Conservation (phyloP, 1,140 invertebrate genomes). For the silkworm (Bombyx mori) region ASM3026992v2 NC_085131.1:11314001-11314500, state of each 20-base stretch:
- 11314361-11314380: neutral
- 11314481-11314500: too few species aligned
- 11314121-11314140: neutral
- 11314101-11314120: too few species aligned
- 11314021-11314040: too few species aligned
- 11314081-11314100: too few species aligned
- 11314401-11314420: neutral
- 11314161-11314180: conserved; percentile 7
- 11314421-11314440: too few species aligned
- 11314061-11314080: too few species aligned
- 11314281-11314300: conserved; percentile 8
- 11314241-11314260: conserved; percentile 39
- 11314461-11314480: too few species aligned
- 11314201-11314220: conserved; percentile 22
- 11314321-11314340: conserved; percentile 10
- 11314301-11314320: conserved; percentile 26
- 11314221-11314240: conserved; percentile 55
- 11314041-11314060: too few species aligned
- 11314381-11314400: neutral
- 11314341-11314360: neutral
- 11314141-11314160: conserved; percentile 1
- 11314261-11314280: conserved; percentile 46
- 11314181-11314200: conserved; percentile 32
- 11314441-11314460: too few species aligned
- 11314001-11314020: too few species aligned